Percentiles rank a stretch among this genome's conserved stretches.
phyloP scores from a whole-genome alignment of 2,797 vertebrate species.

The Leptatherina wallacei region DNA sequence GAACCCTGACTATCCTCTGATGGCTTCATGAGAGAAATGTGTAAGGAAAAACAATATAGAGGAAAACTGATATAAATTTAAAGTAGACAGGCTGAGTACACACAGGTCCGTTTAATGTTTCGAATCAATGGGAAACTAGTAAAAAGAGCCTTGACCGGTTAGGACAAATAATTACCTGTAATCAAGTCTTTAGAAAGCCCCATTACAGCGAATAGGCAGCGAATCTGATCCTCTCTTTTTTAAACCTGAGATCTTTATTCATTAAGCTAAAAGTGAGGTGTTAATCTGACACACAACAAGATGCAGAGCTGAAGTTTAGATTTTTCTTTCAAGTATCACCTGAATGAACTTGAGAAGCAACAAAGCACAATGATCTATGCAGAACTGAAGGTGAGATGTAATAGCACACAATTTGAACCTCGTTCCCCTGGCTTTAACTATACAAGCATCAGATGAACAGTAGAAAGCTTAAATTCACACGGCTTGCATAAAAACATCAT shows the following conservation, averaged over 20 bases:
- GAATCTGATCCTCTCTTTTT: slow-evolving; percentile 42
- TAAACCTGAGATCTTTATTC: slow-evolving; percentile 27
- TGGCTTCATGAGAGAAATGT: slow-evolving; percentile 70
- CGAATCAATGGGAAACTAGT: slow-evolving; percentile 25
- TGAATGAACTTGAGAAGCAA: slow-evolving; percentile 22
- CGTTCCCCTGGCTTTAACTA: slow-evolving; percentile 7
- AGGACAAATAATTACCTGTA: slow-evolving; percentile 27
- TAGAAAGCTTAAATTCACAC: slow-evolving; percentile 14
- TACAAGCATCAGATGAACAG: slow-evolving; percentile 28
- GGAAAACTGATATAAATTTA: slow-evolving; percentile 61
- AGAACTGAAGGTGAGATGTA: slow-evolving; percentile 27
- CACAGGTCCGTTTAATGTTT: slow-evolving; percentile 30
- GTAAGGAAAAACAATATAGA: slow-evolving; percentile 62
- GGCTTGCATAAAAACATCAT: slow-evolving; percentile 20
- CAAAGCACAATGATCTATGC: slow-evolving; percentile 17
- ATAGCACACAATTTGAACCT: slow-evolving; percentile 14
- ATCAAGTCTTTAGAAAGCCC: slow-evolving; percentile 38
- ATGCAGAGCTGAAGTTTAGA: slow-evolving; percentile 4
- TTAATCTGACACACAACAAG: slow-evolving; percentile 29
- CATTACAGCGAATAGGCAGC: slow-evolving; percentile 32
- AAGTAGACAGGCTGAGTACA: slow-evolving; percentile 50
- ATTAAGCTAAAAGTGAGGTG: slow-evolving; percentile 20
- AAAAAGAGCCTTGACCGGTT: slow-evolving; percentile 29
- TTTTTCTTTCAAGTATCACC: slow-evolving; percentile 31
- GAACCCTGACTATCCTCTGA: slow-evolving; percentile 57